Evolutionary conservation across 2,113 vertebrate species (phyloP).

Genomic region (Tragelaphus scriptus): DNA sequence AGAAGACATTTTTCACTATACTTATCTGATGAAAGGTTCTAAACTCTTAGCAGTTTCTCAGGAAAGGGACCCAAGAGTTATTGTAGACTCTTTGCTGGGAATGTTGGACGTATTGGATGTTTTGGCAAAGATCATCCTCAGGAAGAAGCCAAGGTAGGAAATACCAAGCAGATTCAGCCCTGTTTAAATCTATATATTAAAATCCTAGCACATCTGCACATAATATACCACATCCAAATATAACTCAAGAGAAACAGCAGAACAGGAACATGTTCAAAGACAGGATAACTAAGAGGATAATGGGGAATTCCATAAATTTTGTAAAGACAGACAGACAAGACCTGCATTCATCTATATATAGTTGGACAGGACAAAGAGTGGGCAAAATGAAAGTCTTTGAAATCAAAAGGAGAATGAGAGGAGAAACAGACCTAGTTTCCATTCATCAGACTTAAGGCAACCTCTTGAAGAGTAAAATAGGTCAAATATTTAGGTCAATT

Average conservation of each 20-base stretch:
- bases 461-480: constrained; percentile 6
- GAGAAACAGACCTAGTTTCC: background rate
- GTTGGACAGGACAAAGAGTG: background rate
- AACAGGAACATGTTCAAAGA: background rate
- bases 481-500: constrained; percentile 33
- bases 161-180: background rate
- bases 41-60: background rate
- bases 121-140: constrained; percentile 1
- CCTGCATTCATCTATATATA: background rate
- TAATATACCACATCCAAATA: background rate
- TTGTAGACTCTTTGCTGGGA: background rate
- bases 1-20: background rate
- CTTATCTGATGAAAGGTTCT: background rate
- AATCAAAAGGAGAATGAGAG: background rate
- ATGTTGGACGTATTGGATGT: background rate
- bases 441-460: background rate
- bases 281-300: background rate
- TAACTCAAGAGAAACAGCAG: background rate
- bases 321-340: background rate
- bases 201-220: background rate
- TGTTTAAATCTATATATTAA: background rate
- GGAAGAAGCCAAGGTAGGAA: background rate
- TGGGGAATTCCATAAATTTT: background rate
- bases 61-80: background rate
- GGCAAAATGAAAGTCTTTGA: background rate